These are phyloP conservation scores for Cactoblastis cactorum DNA, from an alignment of 2,888 invertebrate genomes.

Conservation along the genomic window DNA sequence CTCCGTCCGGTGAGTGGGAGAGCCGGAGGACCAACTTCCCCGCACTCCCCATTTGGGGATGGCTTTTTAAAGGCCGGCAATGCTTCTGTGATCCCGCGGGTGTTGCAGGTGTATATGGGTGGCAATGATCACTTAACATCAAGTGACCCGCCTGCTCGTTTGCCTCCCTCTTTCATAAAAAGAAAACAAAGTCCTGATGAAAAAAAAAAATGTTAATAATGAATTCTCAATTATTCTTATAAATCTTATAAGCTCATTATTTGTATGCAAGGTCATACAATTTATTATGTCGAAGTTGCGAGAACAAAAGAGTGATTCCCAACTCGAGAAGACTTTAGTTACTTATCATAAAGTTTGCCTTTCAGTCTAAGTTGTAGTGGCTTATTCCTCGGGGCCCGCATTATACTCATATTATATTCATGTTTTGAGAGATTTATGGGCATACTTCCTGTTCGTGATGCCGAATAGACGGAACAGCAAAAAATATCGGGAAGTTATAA, in stretches of 20 bases:
- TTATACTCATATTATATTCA: constrained; percentile 5
- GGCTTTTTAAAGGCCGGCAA: too few relatives aligned
- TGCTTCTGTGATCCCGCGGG: too few relatives aligned
- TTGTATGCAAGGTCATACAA: constrained; percentile 4
- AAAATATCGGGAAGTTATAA: not conserved
- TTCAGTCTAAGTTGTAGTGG: constrained; percentile 1
- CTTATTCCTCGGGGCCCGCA: not conserved
- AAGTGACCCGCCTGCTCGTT: too few relatives aligned
- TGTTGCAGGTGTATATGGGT: too few relatives aligned
- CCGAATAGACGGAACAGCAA: not conserved
- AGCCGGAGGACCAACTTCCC: too few relatives aligned
- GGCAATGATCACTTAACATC: too few relatives aligned
- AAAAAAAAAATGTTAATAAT: too few relatives aligned
- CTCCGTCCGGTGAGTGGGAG: too few relatives aligned
- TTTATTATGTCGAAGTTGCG: constrained; percentile 6
- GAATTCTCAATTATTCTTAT: not conserved
- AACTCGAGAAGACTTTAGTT: constrained; percentile 5
- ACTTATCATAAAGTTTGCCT: constrained; percentile 7
- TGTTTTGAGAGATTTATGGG: not conserved
- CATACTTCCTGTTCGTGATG: not conserved
- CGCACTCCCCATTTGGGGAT: too few relatives aligned
- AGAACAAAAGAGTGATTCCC: constrained; percentile 5
- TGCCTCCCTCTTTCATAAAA: too few relatives aligned
- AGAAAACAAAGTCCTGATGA: too few relatives aligned
- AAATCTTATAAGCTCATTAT: not conserved